These are phyloP conservation scores for Probaryconus sp. DNA, from an alignment of 1,140 invertebrate genomes.

Conservation along the genomic window DNA sequence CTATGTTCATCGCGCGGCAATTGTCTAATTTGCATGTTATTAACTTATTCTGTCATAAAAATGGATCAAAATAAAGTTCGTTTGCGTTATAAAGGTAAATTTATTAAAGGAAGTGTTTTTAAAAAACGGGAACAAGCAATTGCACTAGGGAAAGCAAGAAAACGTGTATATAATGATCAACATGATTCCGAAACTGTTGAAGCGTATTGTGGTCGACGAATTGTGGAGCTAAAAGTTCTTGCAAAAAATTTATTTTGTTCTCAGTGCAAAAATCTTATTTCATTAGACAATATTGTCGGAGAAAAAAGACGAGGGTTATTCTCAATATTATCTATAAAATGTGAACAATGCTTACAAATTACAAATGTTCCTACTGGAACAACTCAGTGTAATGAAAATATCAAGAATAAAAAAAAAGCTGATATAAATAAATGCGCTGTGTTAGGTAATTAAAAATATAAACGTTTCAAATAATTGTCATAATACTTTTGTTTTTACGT, in stretches of 20 bases:
- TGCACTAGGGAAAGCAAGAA: background rate
- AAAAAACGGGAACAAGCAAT: background rate
- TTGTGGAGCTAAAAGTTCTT: slow-evolving; percentile 5
- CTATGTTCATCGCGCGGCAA: no score
- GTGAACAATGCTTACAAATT: background rate
- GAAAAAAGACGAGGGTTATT: background rate
- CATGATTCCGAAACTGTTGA: background rate
- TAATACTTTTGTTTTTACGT: background rate
- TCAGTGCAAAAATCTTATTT: background rate
- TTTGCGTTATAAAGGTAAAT: background rate
- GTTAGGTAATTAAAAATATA: slow-evolving; percentile 6
- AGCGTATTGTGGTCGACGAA: background rate
- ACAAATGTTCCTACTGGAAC: slow-evolving; percentile 1
- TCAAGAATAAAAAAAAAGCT: background rate
- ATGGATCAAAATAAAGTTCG: no score
- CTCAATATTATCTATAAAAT: background rate
- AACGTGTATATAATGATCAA: background rate
- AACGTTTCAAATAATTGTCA: background rate
- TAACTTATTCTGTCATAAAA: no score
- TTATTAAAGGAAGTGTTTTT: background rate
- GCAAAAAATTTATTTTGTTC: slow-evolving; percentile 1
- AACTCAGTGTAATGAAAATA: background rate
- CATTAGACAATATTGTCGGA: background rate
- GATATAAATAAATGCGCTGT: slow-evolving; percentile 19
- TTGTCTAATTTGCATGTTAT: no score